Base-by-base conservation (phyloP, 2,888 invertebrate species). In the Allophyes oxyacanthae region DNA sequence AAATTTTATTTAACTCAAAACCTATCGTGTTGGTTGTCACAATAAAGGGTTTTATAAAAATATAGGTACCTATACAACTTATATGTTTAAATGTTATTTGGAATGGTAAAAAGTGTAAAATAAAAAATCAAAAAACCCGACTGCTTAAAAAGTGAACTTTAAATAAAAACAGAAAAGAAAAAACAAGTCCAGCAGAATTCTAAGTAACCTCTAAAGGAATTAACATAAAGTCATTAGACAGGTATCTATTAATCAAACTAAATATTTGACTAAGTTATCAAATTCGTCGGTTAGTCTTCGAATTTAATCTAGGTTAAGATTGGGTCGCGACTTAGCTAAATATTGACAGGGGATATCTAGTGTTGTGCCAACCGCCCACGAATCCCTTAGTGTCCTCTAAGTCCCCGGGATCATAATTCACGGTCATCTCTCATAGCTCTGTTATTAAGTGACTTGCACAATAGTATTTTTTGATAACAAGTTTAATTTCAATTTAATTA, bases 341-440 rank as follows among this genome's bases (percentile, higher is more conserved):
- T 66, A 70, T 70, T 66, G 65, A 64, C 65, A 20, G 26, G 6
- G 6, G 15, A 36, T 74, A 78, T 75, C 79, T 69, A 20, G 71
- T 73, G 79, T 73, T 77, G 64, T 73, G 77, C 70, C 77, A 77
- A 72, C 60, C 56, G 48, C 40, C 46, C 30, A 6, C 25, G 28
- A 15, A 11, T 13, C 37, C 37, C 33, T 37, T 38, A 9, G 34
- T 20, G 58, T 54, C 56, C 46, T 55, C 37, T 7, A 43, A 45
- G 62, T 41, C 50, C 52, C 45, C 11, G 15, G 37, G 54, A 60
- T 66, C 62, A 75, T 73, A 66, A 75, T 71, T 77, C 68, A 73
- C 40, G 72, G 68, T 46, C 75, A 65, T 61, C 53, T 50, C 46
- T 36, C 13, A 7, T 36, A 54, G 43, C 49, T 38, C 13, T 14